Conservation (phyloP, 2,888 invertebrate species). For the Andrena camellia region DNA sequence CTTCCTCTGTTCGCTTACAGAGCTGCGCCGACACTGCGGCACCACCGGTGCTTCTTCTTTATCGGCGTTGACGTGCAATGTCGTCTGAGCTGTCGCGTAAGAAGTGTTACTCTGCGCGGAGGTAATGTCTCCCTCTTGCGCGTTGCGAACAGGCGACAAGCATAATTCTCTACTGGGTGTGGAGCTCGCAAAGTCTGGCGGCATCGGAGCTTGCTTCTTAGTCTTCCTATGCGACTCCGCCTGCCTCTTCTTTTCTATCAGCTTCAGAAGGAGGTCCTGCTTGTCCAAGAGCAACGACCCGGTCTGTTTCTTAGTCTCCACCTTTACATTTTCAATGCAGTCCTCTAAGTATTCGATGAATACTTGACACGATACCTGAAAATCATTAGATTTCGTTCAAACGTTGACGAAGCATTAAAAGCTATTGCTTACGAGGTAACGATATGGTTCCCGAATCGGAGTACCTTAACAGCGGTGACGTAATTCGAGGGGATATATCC, state of each 20-base stretch:
- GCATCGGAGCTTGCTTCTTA: slow-evolving; percentile 83
- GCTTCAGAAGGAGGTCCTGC: slow-evolving; percentile 88
- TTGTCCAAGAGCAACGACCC: slow-evolving; percentile 86
- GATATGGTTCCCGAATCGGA: slow-evolving; percentile 37
- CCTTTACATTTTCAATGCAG: slow-evolving; percentile 87
- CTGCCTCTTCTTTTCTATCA: slow-evolving; percentile 89
- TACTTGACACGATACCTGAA: slow-evolving; percentile 90
- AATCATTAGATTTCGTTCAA: slow-evolving; percentile 6
- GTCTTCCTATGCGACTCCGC: slow-evolving; percentile 85
- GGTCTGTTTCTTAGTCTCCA: slow-evolving; percentile 83
- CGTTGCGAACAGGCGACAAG: slow-evolving; percentile 60
- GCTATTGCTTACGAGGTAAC: background rate
- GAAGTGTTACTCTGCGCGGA: slow-evolving; percentile 72
- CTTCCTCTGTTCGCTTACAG: slow-evolving; percentile 64
- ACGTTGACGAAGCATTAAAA: background rate
- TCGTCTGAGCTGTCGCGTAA: slow-evolving; percentile 72
- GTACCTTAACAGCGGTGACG: slow-evolving; percentile 92
- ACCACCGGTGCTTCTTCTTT: slow-evolving; percentile 45
- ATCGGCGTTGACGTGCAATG: slow-evolving; percentile 54
- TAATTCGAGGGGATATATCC: slow-evolving; percentile 96
- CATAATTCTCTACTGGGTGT: slow-evolving; percentile 75
- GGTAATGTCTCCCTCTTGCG: slow-evolving; percentile 68
- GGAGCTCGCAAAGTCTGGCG: slow-evolving; percentile 81
- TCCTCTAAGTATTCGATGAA: slow-evolving; percentile 90
- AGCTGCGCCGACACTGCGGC: slow-evolving; percentile 33